phyloP scores from a whole-genome alignment of 2,888 invertebrate genomes.

The Tachystola acroxantha region DNA sequence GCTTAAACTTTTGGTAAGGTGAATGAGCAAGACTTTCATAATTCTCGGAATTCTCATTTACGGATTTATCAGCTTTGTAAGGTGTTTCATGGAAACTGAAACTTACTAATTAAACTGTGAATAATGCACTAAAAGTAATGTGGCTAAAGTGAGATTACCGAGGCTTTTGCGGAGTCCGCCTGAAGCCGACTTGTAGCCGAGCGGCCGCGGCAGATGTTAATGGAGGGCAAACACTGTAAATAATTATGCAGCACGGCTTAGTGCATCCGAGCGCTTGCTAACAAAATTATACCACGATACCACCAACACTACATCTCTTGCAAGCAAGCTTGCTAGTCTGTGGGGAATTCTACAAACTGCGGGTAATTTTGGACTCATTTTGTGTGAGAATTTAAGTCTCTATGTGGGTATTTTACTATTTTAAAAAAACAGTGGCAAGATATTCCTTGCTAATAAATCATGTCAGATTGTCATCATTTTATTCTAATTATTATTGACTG shows the following conservation, averaged over 20 bases:
- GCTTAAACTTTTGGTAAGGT: no score
- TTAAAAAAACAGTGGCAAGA: no score
- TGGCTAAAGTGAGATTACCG: slow-evolving; percentile 19
- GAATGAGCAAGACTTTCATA: no score
- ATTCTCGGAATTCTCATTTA: no score
- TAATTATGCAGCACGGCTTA: slow-evolving; percentile 40
- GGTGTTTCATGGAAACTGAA: slow-evolving; percentile 10
- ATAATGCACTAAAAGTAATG: slow-evolving; percentile 23
- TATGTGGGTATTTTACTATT: no score
- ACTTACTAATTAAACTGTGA: slow-evolving; percentile 22
- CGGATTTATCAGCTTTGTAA: no score
- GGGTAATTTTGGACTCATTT: no score
- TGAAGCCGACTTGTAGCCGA: slow-evolving; percentile 15
- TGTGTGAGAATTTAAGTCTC: no score
- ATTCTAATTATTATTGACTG: no score
- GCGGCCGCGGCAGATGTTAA: slow-evolving; percentile 31
- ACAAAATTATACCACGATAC: slow-evolving; percentile 20
- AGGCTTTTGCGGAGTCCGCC: slow-evolving; percentile 26
- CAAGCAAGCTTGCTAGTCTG: background rate
- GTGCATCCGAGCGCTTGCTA: slow-evolving; percentile 23
- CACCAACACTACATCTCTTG: background rate
- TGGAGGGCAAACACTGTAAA: slow-evolving; percentile 41
- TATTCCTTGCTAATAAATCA: no score
- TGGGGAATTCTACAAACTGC: no score
- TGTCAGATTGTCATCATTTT: no score